phyloP scores from a whole-genome alignment of 2,888 invertebrate species.

The Tyria jacobaeae region DNA sequence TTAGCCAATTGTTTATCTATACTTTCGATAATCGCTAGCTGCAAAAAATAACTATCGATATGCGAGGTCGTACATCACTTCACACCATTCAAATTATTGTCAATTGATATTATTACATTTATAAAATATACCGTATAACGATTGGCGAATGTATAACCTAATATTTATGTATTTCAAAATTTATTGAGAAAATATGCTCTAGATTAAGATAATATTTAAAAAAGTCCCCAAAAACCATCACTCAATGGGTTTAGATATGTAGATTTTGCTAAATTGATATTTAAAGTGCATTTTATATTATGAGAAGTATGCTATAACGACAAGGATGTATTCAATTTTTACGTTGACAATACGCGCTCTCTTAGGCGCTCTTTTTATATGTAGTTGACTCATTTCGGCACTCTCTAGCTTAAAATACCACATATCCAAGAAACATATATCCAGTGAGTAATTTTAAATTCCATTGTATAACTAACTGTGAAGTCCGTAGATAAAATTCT shows the following conservation, averaged over 20 bases:
- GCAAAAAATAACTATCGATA: conserved; percentile 38
- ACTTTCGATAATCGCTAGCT: conserved; percentile 36
- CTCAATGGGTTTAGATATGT: conserved; percentile 47
- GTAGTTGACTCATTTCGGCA: conserved; percentile 29
- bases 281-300: conserved; percentile 52
- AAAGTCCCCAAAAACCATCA: conserved; percentile 37
- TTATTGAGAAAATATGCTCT: conserved; percentile 50
- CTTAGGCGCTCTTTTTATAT: conserved; percentile 15
- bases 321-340: conserved; percentile 25
- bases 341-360: conserved; percentile 21
- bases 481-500: conserved; percentile 3
- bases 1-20: conserved; percentile 35
- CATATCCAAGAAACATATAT: conserved; percentile 19
- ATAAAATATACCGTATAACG: conserved; percentile 40
- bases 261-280: conserved; percentile 59
- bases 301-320: conserved; percentile 40
- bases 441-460: conserved; percentile 21
- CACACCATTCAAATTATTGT: conserved; percentile 48
- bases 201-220: conserved; percentile 48
- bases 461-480: conserved; percentile 21
- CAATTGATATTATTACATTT: conserved; percentile 57
- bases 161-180: conserved; percentile 53
- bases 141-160: conserved; percentile 53
- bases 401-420: conserved; percentile 21
- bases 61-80: conserved; percentile 32